These are phyloP conservation scores for Acyrthosiphon pisum DNA, from an alignment of 1,140 invertebrate species.

Conservation along the genomic window DNA sequence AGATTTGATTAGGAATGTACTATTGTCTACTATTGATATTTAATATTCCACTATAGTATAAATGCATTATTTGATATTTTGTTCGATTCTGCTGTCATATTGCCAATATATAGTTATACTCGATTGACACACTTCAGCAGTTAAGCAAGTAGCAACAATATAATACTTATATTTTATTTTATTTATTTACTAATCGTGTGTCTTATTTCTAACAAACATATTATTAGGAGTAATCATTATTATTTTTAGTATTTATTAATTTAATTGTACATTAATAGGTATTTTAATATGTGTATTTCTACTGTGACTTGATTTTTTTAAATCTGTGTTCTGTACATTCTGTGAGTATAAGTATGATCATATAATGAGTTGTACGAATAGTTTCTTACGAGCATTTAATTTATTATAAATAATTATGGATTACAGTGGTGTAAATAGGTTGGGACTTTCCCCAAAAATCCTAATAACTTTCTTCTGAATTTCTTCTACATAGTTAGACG, in stretches of 20 bases:
- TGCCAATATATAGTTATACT: background rate
- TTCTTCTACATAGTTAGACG: background rate
- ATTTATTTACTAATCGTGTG: too few species aligned
- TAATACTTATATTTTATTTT: background rate
- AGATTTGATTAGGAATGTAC: background rate
- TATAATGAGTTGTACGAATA: background rate
- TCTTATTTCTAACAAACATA: too few species aligned
- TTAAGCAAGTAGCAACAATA: background rate
- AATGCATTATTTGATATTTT: background rate
- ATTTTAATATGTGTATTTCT: background rate
- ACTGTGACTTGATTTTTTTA: background rate
- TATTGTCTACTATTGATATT: background rate
- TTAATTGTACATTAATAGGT: too few species aligned
- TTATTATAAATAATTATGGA: background rate
- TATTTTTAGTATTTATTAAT: too few species aligned
- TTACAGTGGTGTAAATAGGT: background rate
- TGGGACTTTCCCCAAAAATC: background rate
- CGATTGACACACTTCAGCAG: background rate
- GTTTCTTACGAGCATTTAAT: background rate
- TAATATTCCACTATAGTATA: background rate
- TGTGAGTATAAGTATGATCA: background rate
- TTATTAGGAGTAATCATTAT: too few species aligned
- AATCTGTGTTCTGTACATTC: background rate
- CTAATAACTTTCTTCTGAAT: background rate
- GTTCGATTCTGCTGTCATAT: background rate